Evolutionary conservation across 2,888 invertebrate species (phyloP), one percentile per base, ranked within the genome.

Genomic region (Nymphalis urticae): DNA sequence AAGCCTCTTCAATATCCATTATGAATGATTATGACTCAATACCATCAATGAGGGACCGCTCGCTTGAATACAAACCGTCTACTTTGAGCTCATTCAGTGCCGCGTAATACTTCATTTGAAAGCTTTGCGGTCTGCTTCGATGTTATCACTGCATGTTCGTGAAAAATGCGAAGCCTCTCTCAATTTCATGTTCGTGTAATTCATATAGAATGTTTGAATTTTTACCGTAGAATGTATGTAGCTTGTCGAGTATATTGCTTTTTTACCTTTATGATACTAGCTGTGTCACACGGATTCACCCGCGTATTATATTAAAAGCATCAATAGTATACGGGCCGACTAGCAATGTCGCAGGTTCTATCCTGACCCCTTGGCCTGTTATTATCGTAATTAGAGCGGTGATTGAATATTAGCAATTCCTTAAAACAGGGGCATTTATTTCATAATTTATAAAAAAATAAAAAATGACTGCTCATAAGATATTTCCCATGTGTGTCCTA

Each of bases 51-150:
- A 81, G 82, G 82, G 80, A 80, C 76, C 77, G 75, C 77, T 77
- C 75, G 71, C 74, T 79, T 86, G 88, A 87, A 90, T 89, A 87
- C 83, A 86, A 90, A 89, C 85, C 82, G 85, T 83, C 80, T 76
- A 76, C 77, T 81, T 83, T 76, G 74, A 68, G 77, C 79, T 80
- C 79, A 83, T 83, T 82, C 82, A 80, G 32, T 62, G 66, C 77
- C 71, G 71, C 74, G 77, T 82, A 80, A 85, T 85, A 83, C 83
- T 85, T 87, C 84, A 86, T 85, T 84, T 83, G 76, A 83, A 83
- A 83, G 81, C 83, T 78, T 81, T 80, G 79, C 77, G 80, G 83
- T 75, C 78, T 72, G 62, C 73, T 64, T 72, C 69, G 81, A 82
- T 82, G 82, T 82, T 86, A 86, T 85, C 85, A 80, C 81, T 82